These are phyloP conservation scores for Dufourea novaeangliae DNA, from an alignment of 1,140 invertebrate genomes.

Conservation along the genomic window DNA sequence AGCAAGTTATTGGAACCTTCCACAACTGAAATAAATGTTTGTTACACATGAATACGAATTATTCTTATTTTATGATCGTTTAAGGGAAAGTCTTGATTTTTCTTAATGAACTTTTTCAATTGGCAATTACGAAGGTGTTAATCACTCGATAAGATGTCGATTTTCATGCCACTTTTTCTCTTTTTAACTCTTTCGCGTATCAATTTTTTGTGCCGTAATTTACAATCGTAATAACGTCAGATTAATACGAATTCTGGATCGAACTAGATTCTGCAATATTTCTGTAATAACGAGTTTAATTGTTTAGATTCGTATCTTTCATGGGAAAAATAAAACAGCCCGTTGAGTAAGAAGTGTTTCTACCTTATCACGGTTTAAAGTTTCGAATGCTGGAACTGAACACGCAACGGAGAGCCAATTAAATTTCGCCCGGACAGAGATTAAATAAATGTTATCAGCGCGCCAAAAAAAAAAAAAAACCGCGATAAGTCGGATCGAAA, in stretches of 20 bases:
- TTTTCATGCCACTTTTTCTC: too few relatives aligned
- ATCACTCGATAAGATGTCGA: too few relatives aligned
- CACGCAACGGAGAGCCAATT: slow-evolving; percentile 7
- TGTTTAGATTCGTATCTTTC: not conserved
- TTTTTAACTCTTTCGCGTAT: not conserved
- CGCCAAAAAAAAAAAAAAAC: not conserved
- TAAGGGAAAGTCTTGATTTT: too few relatives aligned
- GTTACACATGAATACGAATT: too few relatives aligned
- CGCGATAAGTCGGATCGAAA: slow-evolving; percentile 3
- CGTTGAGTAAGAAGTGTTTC: not conserved
- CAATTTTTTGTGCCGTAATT: not conserved
- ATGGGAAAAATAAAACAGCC: too few relatives aligned
- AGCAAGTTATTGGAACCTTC: too few relatives aligned
- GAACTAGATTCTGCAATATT: not conserved
- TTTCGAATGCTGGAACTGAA: not conserved
- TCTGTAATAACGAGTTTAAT: not conserved
- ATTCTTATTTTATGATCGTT: too few relatives aligned
- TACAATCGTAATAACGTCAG: not conserved
- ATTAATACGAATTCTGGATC: not conserved
- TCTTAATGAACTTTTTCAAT: too few relatives aligned
- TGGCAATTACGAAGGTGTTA: too few relatives aligned
- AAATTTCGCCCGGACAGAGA: not conserved
- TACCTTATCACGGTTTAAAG: not conserved
- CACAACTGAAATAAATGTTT: too few relatives aligned
- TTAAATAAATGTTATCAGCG: not conserved